Evolutionary conservation across 2,113 vertebrate species (phyloP).

Genomic region (Spea multiplicata): DNA sequence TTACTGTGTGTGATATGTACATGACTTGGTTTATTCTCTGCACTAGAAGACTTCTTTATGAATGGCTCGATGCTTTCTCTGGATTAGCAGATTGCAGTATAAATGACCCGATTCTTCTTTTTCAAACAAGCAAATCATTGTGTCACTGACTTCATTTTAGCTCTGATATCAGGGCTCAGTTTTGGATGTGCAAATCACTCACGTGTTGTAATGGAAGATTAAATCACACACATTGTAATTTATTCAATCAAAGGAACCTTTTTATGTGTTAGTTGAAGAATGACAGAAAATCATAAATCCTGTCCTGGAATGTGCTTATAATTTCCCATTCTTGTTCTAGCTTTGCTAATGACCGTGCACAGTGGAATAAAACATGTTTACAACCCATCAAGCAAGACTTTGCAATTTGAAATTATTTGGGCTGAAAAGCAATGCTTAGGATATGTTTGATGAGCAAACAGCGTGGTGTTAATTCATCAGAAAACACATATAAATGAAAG

Average conservation of each 20-base stretch:
- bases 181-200: constrained; percentile 35
- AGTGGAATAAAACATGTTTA: constrained; percentile 21
- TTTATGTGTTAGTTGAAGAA: constrained; percentile 33
- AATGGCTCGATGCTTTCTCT: neutral
- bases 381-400: constrained; percentile 14
- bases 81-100: constrained; percentile 13
- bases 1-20: neutral
- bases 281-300: constrained; percentile 41
- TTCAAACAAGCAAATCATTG: constrained; percentile 42
- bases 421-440: neutral
- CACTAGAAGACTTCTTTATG: constrained; percentile 4
- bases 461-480: neutral
- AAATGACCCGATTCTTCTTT: constrained; percentile 34
- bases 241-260: constrained; percentile 34
- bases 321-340: constrained; percentile 22
- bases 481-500: neutral
- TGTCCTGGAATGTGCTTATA: constrained; percentile 16
- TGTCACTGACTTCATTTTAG: constrained; percentile 44
- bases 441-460: neutral
- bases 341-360: constrained; percentile 13
- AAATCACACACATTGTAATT: constrained; percentile 33
- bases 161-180: constrained; percentile 16
- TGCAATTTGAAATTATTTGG: neutral
- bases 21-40: neutral
- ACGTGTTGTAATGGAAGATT: constrained; percentile 38